Evolutionary conservation across 2,797 vertebrate species (phyloP), one percentile per base, ranked within the genome.

Genomic region (Cetoscarus ocellatus): DNA sequence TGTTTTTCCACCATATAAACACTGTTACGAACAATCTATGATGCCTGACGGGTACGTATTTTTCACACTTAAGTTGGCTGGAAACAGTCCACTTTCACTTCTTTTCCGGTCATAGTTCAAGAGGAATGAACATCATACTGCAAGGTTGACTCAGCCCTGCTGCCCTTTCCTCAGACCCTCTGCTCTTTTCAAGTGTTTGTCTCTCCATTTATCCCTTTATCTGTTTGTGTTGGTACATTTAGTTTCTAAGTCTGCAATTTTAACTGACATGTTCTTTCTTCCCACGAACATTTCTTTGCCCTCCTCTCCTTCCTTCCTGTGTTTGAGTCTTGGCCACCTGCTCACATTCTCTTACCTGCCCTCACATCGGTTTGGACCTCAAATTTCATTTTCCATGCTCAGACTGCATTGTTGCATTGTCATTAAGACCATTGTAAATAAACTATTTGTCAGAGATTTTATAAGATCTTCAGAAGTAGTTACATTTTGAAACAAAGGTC

Each of bases 21-120:
- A 59, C 40, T 53, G 43, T 57, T 58, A 58, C 12, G 54, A 77
- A 80, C 17, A 73, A 40, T 64, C 53, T 73, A 18, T 70, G 42
- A 45, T 19, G 27, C 48, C 49, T 71, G 7, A 71, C 61, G 62
- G 48, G 36, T 49, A 60, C 42, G 47, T 64, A 10, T 38, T 60
- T 70, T 44, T 44, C 38, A 38, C 17, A 54, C 67, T 67, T 63
- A 44, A 69, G 60, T 49, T 43, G n/a, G 5, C 68, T 72, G 48
- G 13, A 66, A 42, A 42, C 51, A 44, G 17, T 13, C 48, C 40
- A 53, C 34, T 36, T 3, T 56, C 48, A 35, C 11, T 42, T 12
- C 43, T 57, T 43, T 12, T 42, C 7, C 56, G 38, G 52, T 52
- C 44, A 60, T 14, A 53, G 42, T 52, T 55, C 27, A 56, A 19